A percentile compares a stretch with the other conserved stretches of the same genome.
Evolutionary conservation across 1,140 invertebrate genomes (phyloP).

Genomic region (Wasmannia auropunctata): DNA sequence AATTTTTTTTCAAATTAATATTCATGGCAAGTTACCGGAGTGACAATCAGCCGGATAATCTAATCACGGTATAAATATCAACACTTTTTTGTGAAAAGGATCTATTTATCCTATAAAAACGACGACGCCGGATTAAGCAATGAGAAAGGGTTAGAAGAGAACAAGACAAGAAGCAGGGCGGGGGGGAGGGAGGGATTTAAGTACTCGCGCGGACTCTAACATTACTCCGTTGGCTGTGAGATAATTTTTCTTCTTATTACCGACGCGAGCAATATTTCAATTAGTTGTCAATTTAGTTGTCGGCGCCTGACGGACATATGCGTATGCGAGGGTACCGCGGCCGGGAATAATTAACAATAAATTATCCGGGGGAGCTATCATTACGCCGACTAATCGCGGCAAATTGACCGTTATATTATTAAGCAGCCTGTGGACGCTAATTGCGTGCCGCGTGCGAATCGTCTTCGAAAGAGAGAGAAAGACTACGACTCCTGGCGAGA

Average conservation of each 20-base stretch:
- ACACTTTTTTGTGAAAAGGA: constrained; percentile 27
- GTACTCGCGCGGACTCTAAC: constrained; percentile 60
- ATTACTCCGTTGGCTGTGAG: constrained; percentile 51
- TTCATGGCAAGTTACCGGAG: constrained; percentile 33
- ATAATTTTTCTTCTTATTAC: constrained; percentile 76
- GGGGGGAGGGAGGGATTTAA: constrained; percentile 59
- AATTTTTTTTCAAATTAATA: constrained; percentile 62
- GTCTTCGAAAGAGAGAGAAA: too few relatives aligned
- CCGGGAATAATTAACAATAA: constrained; percentile 83
- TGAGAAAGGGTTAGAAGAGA: background rate
- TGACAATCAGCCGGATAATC: constrained; percentile 58
- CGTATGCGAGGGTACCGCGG: constrained; percentile 39
- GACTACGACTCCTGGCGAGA: constrained; percentile 41
- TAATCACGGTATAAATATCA: constrained; percentile 67
- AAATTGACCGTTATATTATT: constrained; percentile 83
- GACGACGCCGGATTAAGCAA: background rate
- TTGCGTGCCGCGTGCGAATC: constrained; percentile 76
- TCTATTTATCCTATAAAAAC: constrained; percentile 22
- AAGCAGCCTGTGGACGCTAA: constrained; percentile 78
- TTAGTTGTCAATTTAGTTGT: constrained; percentile 84
- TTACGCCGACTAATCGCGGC: constrained; percentile 79
- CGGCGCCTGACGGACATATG: constrained; percentile 76
- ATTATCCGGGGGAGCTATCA: constrained; percentile 80
- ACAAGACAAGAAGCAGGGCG: constrained; percentile 1
- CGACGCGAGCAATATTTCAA: constrained; percentile 80